phyloP scores from a whole-genome alignment of 2,113 vertebrate species.

The Dendropsophus ebraccatus region DNA sequence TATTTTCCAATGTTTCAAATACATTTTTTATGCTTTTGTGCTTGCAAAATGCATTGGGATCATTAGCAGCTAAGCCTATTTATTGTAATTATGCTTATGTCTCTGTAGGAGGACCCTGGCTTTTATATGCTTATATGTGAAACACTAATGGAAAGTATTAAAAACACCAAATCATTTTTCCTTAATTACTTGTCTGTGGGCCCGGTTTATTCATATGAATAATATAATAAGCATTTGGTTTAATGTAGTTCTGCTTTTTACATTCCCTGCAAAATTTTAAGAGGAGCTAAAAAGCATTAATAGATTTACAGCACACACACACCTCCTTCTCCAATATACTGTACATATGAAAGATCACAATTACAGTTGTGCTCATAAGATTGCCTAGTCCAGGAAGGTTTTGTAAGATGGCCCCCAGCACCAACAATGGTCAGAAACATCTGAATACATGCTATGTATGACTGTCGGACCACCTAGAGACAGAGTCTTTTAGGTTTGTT shows the following conservation, averaged over 20 bases:
- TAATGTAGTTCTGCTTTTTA: background rate
- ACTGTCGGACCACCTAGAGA: too few species aligned
- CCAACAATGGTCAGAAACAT: too few species aligned
- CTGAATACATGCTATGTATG: too few species aligned
- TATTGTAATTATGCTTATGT: background rate
- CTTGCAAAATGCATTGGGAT: background rate
- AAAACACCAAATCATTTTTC: background rate
- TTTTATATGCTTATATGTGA: background rate
- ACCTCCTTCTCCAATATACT: too few species aligned
- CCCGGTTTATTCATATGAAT: background rate
- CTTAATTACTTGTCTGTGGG: background rate
- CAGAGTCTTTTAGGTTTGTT: too few species aligned
- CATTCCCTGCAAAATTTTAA: background rate
- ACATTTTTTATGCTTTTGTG: slow-evolving; percentile 4
- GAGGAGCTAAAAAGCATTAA: background rate
- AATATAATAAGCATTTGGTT: background rate
- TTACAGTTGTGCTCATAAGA: background rate
- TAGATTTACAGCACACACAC: background rate
- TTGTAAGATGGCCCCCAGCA: too few species aligned
- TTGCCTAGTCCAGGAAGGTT: too few species aligned
- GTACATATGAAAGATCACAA: too few species aligned
- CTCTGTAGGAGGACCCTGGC: background rate
- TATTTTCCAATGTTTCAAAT: background rate
- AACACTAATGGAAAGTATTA: background rate
- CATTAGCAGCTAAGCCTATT: background rate